Conservation (phyloP, 2,888 invertebrate species). For the Autographa pulchrina region DNA sequence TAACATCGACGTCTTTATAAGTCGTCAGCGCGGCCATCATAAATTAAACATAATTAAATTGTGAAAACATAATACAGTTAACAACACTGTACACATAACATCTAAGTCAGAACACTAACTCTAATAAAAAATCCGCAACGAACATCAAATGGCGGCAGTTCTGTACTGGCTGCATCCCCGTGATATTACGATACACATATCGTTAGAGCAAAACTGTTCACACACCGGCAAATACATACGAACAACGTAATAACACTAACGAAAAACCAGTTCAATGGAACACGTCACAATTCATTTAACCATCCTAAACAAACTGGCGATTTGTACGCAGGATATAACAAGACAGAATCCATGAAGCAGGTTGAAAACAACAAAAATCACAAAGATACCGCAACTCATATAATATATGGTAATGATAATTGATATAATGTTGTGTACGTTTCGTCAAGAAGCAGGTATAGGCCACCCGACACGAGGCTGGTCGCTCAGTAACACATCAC, state of each 20-base stretch:
- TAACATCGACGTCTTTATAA: constrained; percentile 10
- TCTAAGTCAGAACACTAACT: neutral
- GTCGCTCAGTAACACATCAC: constrained; percentile 14
- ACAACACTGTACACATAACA: constrained; percentile 15
- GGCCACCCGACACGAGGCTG: constrained; percentile 16
- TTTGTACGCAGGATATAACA: neutral
- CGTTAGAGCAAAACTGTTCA: constrained; percentile 23
- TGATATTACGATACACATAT: constrained; percentile 3
- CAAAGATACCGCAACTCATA: constrained; percentile 10
- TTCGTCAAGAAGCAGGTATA: constrained; percentile 15
- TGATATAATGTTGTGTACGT: constrained; percentile 18
- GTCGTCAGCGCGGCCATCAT: constrained; percentile 3
- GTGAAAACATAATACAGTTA: constrained; percentile 12
- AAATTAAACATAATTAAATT: constrained; percentile 9
- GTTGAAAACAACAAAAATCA: constrained; percentile 21
- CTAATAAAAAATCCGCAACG: constrained; percentile 1
- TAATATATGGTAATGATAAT: constrained; percentile 7
- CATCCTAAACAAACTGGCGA: neutral
- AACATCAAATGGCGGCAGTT: neutral
- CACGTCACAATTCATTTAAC: constrained; percentile 16
- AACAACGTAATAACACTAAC: constrained; percentile 32
- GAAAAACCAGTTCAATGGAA: constrained; percentile 20
- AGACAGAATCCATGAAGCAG: constrained; percentile 11
- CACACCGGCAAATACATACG: constrained; percentile 35
- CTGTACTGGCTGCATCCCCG: constrained; percentile 9